Conservation (phyloP, 2,113 vertebrate genomes). For the Dipodomys merriami region DNA sequence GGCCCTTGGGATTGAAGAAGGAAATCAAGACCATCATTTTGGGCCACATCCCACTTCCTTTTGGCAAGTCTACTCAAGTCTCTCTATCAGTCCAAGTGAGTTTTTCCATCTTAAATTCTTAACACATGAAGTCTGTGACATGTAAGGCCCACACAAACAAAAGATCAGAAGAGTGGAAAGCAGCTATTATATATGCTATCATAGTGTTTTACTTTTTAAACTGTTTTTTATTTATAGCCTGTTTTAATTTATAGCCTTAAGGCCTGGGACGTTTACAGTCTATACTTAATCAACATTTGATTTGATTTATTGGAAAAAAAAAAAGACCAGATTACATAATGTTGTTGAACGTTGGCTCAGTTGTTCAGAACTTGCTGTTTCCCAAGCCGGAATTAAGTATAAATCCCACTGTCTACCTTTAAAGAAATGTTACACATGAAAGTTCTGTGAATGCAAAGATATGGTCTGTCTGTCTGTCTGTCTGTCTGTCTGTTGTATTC, state of each 20-base stretch:
- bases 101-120: constrained; percentile 60
- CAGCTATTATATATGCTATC: neutral
- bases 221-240: constrained; percentile 39
- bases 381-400: constrained; percentile 19
- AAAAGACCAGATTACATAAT: constrained; percentile 36
- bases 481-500: neutral
- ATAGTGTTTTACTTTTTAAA: neutral
- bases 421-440: neutral
- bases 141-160: neutral
- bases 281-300: neutral
- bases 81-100: constrained; percentile 27
- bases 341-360: neutral
- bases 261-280: neutral
- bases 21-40: constrained; percentile 57
- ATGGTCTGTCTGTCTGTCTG: neutral
- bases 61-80: neutral
- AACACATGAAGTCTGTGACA: neutral
- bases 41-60: constrained; percentile 35
- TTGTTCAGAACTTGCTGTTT: constrained; percentile 35
- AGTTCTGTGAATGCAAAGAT: constrained; percentile 2
- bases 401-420: neutral
- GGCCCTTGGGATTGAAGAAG: constrained; percentile 48
- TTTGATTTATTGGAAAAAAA: neutral
- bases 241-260: constrained; percentile 6
- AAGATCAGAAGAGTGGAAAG: constrained; percentile 51